Conservation (phyloP, 2,113 vertebrate species). For the Cranoglanis bouderius region DNA sequence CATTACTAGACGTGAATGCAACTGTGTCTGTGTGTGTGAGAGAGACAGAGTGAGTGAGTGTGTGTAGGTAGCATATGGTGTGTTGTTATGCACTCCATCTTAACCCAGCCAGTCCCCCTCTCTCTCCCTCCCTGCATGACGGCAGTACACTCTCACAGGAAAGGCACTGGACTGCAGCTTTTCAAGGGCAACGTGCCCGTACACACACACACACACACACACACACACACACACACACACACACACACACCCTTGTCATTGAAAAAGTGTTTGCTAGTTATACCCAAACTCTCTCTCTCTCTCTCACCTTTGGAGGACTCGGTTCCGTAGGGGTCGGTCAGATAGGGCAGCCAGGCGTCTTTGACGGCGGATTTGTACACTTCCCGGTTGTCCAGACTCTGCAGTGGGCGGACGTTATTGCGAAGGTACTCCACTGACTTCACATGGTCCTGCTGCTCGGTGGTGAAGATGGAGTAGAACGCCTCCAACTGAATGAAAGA, state of each 20-base stretch:
- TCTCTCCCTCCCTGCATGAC: conserved; percentile 50
- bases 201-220: background rate
- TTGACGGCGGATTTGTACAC: conserved; percentile 90
- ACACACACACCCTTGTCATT: conserved; percentile 10
- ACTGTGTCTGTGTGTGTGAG: background rate
- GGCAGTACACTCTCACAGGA: conserved; percentile 53
- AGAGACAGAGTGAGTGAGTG: background rate
- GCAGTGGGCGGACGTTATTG: conserved; percentile 93
- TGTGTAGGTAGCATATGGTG: conserved; percentile 43
- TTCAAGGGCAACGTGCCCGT: conserved; percentile 65
- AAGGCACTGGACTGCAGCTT: conserved; percentile 59
- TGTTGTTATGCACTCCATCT: conserved; percentile 49
- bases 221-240: background rate
- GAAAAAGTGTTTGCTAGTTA: background rate
- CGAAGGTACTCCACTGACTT: conserved; percentile 96
- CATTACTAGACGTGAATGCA: background rate
- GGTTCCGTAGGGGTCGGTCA: conserved; percentile 82
- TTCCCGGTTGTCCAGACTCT: conserved; percentile 82
- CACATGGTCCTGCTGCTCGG: conserved; percentile 96
- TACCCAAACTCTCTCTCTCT: background rate
- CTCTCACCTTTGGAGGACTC: conserved; percentile 91
- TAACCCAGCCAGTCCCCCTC: conserved; percentile 37
- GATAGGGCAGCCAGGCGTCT: conserved; percentile 88
- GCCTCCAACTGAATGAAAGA: conserved; percentile 83
- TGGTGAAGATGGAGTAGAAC: conserved; percentile 98